Evolutionary conservation across 2,113 vertebrate species (phyloP).

Genomic region (Eulacestoma nigropectus): DNA sequence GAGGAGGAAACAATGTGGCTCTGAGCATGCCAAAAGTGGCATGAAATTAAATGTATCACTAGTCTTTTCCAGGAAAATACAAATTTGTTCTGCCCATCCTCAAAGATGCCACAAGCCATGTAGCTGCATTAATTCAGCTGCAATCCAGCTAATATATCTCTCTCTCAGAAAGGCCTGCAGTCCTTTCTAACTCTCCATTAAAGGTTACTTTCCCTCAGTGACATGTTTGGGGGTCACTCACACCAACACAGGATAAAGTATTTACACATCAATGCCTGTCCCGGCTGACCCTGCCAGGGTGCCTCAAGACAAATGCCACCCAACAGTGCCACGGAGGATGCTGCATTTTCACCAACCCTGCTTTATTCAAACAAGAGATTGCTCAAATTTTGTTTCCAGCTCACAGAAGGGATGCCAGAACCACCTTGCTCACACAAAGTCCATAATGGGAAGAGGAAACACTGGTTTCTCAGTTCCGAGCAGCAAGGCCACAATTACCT

Average conservation of each 20-base stretch:
- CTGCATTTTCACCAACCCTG: background rate
- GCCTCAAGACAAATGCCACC: background rate
- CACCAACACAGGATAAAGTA: background rate
- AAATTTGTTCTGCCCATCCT: conserved; percentile 31
- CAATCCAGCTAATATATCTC: background rate
- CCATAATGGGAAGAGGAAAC: background rate
- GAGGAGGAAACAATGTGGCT: conserved; percentile 14
- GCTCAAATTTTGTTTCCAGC: background rate
- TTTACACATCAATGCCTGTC: background rate
- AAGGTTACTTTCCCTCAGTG: background rate
- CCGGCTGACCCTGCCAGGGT: background rate
- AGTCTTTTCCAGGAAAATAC: conserved; percentile 27
- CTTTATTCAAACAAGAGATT: background rate
- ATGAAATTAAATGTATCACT: conserved; percentile 35
- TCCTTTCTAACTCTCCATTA: background rate
- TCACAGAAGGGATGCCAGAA: background rate
- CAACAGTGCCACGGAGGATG: background rate
- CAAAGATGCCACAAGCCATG: conserved; percentile 24
- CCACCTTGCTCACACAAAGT: background rate
- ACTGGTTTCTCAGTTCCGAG: background rate
- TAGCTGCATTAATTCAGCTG: conserved; percentile 22
- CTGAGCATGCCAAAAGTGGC: background rate
- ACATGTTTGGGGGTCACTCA: background rate
- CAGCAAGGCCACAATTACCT: background rate
- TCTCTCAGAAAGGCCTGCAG: background rate